Evolutionary conservation across 35 echinoderm and acorn worm species (phyloP), one percentile per base, ranked within the genome.

Genomic region (Ophiothrix spiculata): DNA sequence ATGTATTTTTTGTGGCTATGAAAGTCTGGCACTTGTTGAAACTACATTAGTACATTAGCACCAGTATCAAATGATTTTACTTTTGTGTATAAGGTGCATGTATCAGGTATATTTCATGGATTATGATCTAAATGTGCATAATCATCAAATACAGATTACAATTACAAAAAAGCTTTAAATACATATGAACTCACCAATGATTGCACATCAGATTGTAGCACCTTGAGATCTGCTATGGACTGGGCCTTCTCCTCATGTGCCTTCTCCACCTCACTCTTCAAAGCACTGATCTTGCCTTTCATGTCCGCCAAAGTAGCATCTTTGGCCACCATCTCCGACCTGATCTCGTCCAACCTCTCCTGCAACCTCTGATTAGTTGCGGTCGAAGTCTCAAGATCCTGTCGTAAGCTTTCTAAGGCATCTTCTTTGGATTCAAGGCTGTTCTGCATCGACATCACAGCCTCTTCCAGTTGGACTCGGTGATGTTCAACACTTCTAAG

Each of bases 131-230:
- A n/a, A n/a, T n/a, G n/a, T n/a, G n/a, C n/a, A n/a, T n/a, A n/a
- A n/a, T n/a, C n/a, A n/a, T n/a, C n/a, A n/a, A n/a, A n/a, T n/a
- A n/a, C n/a, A n/a, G n/a, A n/a, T n/a, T n/a, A n/a, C n/a, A n/a
- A n/a, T n/a, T n/a, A n/a, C n/a, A n/a, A n/a, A n/a, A n/a, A n/a
- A n/a, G n/a, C n/a, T n/a, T n/a, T n/a, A n/a, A n/a, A n/a, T n/a
- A n/a, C n/a, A n/a, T n/a, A n/a, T n/a, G n/a, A n/a, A n/a, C 87
- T 97, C 73, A 64, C 86, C 86, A 93, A 39, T 75, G 96, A 93
- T 56, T 89, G 31, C 73, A 99, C 83, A 33, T 99, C 96, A 33
- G 92, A 87, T 75, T 99, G 92, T 74, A 99, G 77, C 35, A 92
- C 79, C 60, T 85, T 85, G 29, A 94, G 56, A 38, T 91, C 86